These are phyloP conservation scores for Drosophila equinoxialis DNA, from an alignment of 1,140 invertebrate genomes.

Conservation along the genomic window DNA sequence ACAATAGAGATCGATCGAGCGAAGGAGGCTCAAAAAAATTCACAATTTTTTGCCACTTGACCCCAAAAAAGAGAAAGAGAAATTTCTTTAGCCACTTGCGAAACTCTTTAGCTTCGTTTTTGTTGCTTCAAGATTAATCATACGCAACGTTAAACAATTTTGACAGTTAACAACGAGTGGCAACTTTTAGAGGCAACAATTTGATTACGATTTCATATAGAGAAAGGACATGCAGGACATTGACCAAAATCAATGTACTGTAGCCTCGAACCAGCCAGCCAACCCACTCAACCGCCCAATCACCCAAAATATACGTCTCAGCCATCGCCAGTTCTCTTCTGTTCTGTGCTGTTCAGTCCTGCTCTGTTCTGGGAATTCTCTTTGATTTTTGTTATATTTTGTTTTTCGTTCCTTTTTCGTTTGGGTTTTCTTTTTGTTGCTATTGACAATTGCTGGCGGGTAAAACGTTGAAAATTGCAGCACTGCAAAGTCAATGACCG, in stretches of 20 bases:
- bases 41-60: no score
- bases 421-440: conserved; percentile 69
- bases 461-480: conserved; percentile 58
- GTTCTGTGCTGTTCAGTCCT: background rate
- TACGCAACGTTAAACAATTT: conserved; percentile 70
- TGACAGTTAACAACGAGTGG: conserved; percentile 44
- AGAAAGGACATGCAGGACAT: conserved; percentile 55
- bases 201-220: conserved; percentile 11
- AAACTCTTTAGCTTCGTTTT: conserved; percentile 28
- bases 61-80: no score
- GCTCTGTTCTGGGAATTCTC: conserved; percentile 16
- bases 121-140: conserved; percentile 59
- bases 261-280: background rate
- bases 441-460: conserved; percentile 67
- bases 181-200: conserved; percentile 25
- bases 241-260: conserved; percentile 75
- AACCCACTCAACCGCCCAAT: background rate
- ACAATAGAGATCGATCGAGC: no score
- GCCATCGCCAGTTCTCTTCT: background rate
- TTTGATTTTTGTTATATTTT: conserved; percentile 33
- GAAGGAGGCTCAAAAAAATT: no score
- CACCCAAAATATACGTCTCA: background rate
- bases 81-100: conserved; percentile 35
- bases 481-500: conserved; percentile 70
- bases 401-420: conserved; percentile 44